Evolutionary conservation across 2,113 vertebrate genomes (phyloP), one percentile per base, ranked within the genome.

Genomic region (Clupea harengus): DNA sequence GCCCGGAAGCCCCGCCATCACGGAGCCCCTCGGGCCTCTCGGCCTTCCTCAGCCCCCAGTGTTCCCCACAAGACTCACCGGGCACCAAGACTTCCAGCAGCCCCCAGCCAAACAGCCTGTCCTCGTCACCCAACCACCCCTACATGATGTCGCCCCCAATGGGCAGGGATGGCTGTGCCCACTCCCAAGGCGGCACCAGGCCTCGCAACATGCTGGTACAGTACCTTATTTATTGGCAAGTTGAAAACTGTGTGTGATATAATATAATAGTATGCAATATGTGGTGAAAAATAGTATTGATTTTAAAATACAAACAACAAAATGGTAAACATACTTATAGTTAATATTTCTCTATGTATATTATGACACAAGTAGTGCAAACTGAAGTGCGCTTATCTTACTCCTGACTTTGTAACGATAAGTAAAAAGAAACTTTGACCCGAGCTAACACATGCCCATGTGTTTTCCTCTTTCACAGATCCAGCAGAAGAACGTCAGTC

Each of bases 41-140:
- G 0, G 95, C 98, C 0, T 99, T 99, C 91, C 96, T 99, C 86
- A 99, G 97, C 90, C 98, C 98, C 0, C 97, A 99, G 93, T 97
- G 97, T 88, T 99, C 98, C 0, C 98, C 98, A 0, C 97, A 97
- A 90, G 97, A 98, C 88, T 98, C 97, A 0, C 96, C 97, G 0
- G 91, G 95, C 0, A 95, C 95, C 52, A 95, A 95, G 54, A 89
- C 93, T 9, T 92, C 96, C 0, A 94, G 94, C 81, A 98, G 97
- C 91, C 97, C 98, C 0, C 97, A 97, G 89, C 97, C 96, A 84
- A 96, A 93, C 93, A 97, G 96, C 82, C 91, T 96, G 87, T 95
- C 98, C 0, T 95, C 97, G 0, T 98, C 98, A 0, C 97, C 98
- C 9, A 97, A 96, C 88, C 96, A 93, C 91, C 94, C 95, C 86